These are phyloP conservation scores for Psephotus haematonotus DNA, from an alignment of 2,113 vertebrate genomes.

Conservation along the genomic window DNA sequence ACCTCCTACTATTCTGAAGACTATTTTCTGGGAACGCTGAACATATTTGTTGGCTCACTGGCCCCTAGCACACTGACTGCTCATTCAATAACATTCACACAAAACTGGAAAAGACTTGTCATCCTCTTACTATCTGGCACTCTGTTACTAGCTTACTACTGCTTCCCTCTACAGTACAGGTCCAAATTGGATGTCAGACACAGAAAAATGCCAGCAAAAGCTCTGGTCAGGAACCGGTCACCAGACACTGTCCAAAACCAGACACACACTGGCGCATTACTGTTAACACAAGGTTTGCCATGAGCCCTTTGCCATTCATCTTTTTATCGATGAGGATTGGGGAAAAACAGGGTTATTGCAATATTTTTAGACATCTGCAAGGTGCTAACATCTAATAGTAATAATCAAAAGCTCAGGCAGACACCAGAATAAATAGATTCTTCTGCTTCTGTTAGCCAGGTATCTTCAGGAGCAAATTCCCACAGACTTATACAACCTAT, in stretches of 20 bases:
- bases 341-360: background rate
- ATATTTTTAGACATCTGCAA: background rate
- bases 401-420: background rate
- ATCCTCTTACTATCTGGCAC: constrained; percentile 55
- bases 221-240: background rate
- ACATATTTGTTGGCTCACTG: constrained; percentile 60
- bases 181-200: constrained; percentile 38
- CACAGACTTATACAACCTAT: background rate
- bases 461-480: background rate
- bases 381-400: background rate
- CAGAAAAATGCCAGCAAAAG: constrained; percentile 40
- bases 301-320: background rate
- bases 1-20: constrained; percentile 55
- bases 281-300: background rate
- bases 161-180: constrained; percentile 17
- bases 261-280: background rate
- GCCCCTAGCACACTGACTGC: constrained; percentile 55
- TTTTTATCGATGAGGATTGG: background rate
- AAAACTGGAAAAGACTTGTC: constrained; percentile 63
- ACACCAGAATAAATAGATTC: background rate
- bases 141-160: constrained; percentile 7
- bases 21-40: constrained; percentile 47
- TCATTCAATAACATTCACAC: constrained; percentile 55
- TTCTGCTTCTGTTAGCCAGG: background rate
- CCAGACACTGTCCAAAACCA: constrained; percentile 3